Base-by-base conservation (phyloP, 2,113 vertebrate species). In the Indicator indicator region DNA sequence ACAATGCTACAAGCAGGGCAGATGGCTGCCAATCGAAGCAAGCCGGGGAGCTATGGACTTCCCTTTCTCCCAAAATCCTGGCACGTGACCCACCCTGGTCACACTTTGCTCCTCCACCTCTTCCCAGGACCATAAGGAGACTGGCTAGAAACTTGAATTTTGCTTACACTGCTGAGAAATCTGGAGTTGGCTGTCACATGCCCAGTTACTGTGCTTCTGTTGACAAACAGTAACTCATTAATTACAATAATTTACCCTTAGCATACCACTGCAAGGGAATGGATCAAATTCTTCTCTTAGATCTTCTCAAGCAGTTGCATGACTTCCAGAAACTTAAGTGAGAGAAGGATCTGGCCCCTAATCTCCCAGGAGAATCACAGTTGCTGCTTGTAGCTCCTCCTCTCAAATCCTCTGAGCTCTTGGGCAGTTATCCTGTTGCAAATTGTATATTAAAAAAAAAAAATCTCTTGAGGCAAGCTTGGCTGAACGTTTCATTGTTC, bases 401-500 rank as follows among this genome's bases (percentile, higher is more conserved):
- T 87, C 55, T 30, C 44, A 83, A 90, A 82, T 79, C 40, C 40
- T 86, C 59, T 71, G 71, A 88, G 83, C n/a, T 89, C 42, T 68
- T 9, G 0, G 50, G 81, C 89, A 71, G 44, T 83, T 93, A 91
- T 89, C 68, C 65, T 89, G 58, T 54, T 83, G 52, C 58, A 88
- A 77, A 76, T 58, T 87, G 86, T 72, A 62, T 52, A 16, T 50
- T 20, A 55, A 69, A 82, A 60, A 36, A 21, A 14, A 73, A 16
- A 40, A 4, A 85, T 76, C 77, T 80, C 64, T 91, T 85, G 30
- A 92, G 90, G 84, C 89, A 89, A 87, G 72, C 62, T 85, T 67
- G 60, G 40, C 48, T 96, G 86, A 95, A 94, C 92, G 83, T 83
- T 88, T 81, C 78, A 82, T 93, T 94, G 87, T 94, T 92, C 80